These are phyloP conservation scores for Drosophila persimilis DNA, from an alignment of 1,140 invertebrate genomes.

Conservation along the genomic window DNA sequence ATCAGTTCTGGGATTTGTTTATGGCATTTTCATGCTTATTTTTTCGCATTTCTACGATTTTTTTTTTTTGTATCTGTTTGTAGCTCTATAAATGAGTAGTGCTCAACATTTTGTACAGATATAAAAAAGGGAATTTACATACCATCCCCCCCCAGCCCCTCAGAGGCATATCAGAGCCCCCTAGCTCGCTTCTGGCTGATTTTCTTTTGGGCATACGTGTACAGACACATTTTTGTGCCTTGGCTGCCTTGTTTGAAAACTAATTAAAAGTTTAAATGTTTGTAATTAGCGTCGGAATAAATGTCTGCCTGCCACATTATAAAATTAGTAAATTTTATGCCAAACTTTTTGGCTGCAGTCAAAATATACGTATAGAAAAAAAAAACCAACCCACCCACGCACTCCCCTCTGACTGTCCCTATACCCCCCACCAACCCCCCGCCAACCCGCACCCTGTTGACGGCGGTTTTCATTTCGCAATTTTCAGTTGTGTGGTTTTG, in stretches of 20 bases:
- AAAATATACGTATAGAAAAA: conserved; percentile 47
- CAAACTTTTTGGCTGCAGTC: conserved; percentile 60
- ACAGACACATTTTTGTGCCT: conserved; percentile 33
- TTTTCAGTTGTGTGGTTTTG: conserved; percentile 39
- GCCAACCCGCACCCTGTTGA: no score
- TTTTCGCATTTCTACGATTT: conserved; percentile 39
- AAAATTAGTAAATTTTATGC: conserved; percentile 75
- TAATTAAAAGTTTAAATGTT: conserved; percentile 81
- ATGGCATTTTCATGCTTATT: conserved; percentile 66
- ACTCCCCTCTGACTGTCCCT: background rate
- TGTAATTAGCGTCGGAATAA: conserved; percentile 80
- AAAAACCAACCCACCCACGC: conserved; percentile 7
- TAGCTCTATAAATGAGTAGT: background rate
- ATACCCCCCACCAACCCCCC: no score
- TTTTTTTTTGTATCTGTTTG: conserved; percentile 57
- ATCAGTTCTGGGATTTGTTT: conserved; percentile 59
- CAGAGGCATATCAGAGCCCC: no score
- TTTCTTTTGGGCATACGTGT: conserved; percentile 36
- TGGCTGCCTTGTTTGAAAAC: conserved; percentile 60
- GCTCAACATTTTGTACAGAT: no score
- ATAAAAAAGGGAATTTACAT: no score
- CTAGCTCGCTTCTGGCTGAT: background rate
- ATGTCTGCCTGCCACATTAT: conserved; percentile 78
- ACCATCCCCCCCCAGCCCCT: no score
- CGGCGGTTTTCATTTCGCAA: conserved; percentile 33